Percentiles rank a stretch among this genome's conserved stretches.
Evolutionary conservation across 2,888 invertebrate species (phyloP).

Genomic region (Eristalinus aeneus): DNA sequence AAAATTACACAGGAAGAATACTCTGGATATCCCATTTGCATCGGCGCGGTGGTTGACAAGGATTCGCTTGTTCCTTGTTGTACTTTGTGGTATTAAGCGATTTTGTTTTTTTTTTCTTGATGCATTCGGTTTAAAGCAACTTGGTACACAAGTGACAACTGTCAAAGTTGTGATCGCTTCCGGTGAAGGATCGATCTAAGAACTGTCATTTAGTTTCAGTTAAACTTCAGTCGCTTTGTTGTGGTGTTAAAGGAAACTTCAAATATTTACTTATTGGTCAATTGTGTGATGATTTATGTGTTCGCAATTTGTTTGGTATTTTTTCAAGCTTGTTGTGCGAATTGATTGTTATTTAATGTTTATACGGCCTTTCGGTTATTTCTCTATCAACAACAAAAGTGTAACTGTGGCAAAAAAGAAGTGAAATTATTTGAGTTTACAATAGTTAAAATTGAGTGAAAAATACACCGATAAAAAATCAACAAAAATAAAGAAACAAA

Average conservation of each 20-base stretch:
- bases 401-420: conserved; percentile 14
- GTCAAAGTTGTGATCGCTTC: conserved; percentile 35
- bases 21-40: background rate
- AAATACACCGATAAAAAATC: background rate
- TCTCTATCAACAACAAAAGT: conserved; percentile 19
- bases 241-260: background rate
- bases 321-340: background rate
- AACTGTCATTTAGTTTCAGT: background rate
- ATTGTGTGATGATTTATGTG: conserved; percentile 17
- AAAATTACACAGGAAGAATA: conserved; percentile 8
- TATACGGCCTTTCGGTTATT: conserved; percentile 1
- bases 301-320: background rate
- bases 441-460: conserved; percentile 15
- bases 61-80: conserved; percentile 1
- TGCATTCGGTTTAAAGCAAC: background rate
- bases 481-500: conserved; percentile 20
- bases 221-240: background rate
- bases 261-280: conserved; percentile 1
- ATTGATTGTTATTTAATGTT: conserved; percentile 35
- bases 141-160: background rate
- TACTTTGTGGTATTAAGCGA: background rate
- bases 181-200: conserved; percentile 26
- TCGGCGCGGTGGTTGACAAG: background rate
- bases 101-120: background rate
- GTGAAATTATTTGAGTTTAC: conserved; percentile 27